Base-by-base conservation (phyloP, 2,113 vertebrate species). In the Macroglossus sobrinus region DNA sequence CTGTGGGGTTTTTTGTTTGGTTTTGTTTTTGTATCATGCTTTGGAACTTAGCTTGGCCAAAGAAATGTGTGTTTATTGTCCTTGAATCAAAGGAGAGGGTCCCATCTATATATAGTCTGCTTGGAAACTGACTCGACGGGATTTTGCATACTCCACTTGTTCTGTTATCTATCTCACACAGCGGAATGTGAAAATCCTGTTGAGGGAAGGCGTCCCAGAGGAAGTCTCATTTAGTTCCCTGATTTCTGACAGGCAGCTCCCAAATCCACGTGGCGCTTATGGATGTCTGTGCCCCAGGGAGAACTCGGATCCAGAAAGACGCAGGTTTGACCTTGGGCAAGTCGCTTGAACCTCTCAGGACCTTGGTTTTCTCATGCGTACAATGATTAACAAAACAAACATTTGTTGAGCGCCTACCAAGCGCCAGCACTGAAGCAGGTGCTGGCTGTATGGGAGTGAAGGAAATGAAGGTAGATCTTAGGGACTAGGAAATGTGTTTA, bases 201-300 rank as follows among this genome's bases (percentile, higher is more conserved):
- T 26, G 30, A 64, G 35, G 86, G 57, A 40, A 61, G 6, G 24
- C 24, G 12, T 69, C 55, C 35, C 22, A 9, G 66, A 68, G 3
- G 50, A 81, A 26, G 63, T 68, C 12, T 79, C 22, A 16, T 24
- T 15, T 45, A 40, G 18, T 43, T 40, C 24, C 75, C 26, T 21
- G 26, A 3, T 40, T 82, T 63, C 43, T 61, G 63, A 38, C 19
- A 43, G 5, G 63, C 30, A 38, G 4, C 68, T 47, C n/a, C 68
- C 12, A 13, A 38, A 45, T 40, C 75, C n/a, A 50, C 0, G 0
- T 53, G 57, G 30, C 1, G 0, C 38, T 45, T 43, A 30, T 13
- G 61, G 38, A 8, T 22, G 19, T 45, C 69, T 88, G 18, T 30
- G 57, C 0, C 7, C 35, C 24, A 11, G 35, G 40, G 88, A 61